These are phyloP conservation scores for Gonocerus acuteangulatus DNA, from an alignment of 2,888 invertebrate genomes.

Conservation along the genomic window DNA sequence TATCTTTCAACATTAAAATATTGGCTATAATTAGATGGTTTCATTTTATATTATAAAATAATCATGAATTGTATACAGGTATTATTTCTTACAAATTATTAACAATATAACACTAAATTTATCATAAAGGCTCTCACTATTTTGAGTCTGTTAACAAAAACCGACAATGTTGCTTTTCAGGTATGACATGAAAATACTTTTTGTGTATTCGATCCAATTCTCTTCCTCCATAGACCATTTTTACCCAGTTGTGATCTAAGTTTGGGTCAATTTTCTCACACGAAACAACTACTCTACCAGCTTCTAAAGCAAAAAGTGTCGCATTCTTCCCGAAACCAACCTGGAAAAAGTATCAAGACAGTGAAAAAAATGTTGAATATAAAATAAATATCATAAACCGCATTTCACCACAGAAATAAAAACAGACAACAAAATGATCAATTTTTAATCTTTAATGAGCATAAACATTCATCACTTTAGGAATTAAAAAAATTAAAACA, in stretches of 20 bases:
- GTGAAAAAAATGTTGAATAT: slow-evolving; percentile 14
- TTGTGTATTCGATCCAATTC: slow-evolving; percentile 63
- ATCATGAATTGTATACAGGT: too few species aligned
- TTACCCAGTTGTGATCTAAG: slow-evolving; percentile 69
- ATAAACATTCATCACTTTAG: too few species aligned
- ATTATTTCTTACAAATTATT: too few species aligned
- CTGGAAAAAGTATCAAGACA: slow-evolving; percentile 48
- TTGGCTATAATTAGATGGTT: too few species aligned
- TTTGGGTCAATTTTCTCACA: slow-evolving; percentile 73
- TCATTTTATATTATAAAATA: too few species aligned
- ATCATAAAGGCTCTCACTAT: too few species aligned
- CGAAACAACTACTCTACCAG: slow-evolving; percentile 71
- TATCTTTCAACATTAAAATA: too few species aligned
- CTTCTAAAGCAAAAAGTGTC: slow-evolving; percentile 69
- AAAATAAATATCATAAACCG: too few species aligned
- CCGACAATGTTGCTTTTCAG: slow-evolving; percentile 65
- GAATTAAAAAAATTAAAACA: too few species aligned
- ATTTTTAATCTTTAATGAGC: too few species aligned
- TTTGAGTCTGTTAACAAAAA: slow-evolving; percentile 50
- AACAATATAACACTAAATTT: too few species aligned
- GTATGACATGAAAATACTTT: slow-evolving; percentile 77
- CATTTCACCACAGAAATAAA: not conserved
- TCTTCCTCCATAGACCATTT: slow-evolving; percentile 56
- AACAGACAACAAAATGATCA: slow-evolving; percentile 13
- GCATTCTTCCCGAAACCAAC: slow-evolving; percentile 74